Evolutionary conservation across 64 coral and sea anemone species (phyloP).

Genomic region (Pachyseris speciosa): DNA sequence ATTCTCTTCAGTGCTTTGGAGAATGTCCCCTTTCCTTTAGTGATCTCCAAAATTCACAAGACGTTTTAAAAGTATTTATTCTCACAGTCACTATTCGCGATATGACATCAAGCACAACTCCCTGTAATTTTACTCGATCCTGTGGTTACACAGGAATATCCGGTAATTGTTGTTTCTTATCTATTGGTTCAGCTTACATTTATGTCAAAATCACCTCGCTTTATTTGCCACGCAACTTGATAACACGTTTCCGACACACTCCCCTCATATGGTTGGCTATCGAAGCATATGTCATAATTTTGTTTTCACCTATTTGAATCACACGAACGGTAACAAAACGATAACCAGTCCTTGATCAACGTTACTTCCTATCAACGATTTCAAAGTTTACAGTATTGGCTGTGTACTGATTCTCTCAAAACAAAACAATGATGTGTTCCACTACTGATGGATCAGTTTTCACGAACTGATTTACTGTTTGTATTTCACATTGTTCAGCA

Average conservation of each 20-base stretch:
- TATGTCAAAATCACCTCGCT: too few species aligned
- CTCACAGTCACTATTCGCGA: not conserved
- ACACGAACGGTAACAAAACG: not conserved
- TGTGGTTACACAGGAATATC: not conserved
- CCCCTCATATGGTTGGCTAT: not conserved
- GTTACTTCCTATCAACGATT: not conserved
- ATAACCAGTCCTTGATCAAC: not conserved
- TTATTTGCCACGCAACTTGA: not conserved
- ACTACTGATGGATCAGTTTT: constrained; percentile 2
- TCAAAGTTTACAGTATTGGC: too few species aligned
- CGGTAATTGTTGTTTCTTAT: too few species aligned
- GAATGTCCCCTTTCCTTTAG: not conserved
- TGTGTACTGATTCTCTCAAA: not conserved
- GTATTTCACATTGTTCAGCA: not conserved
- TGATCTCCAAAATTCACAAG: constrained; percentile 4
- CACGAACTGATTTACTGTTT: not conserved
- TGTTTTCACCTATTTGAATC: not conserved
- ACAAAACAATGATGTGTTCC: not conserved
- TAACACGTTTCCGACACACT: not conserved
- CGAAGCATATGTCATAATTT: not conserved
- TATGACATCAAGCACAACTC: not conserved
- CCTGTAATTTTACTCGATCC: constrained; percentile 1
- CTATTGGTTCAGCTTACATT: too few species aligned
- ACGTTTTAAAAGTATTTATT: constrained; percentile 10
- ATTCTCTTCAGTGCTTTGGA: too few species aligned